Conservation (phyloP, 2,113 vertebrate species). For the Eretmochelys imbricata region DNA sequence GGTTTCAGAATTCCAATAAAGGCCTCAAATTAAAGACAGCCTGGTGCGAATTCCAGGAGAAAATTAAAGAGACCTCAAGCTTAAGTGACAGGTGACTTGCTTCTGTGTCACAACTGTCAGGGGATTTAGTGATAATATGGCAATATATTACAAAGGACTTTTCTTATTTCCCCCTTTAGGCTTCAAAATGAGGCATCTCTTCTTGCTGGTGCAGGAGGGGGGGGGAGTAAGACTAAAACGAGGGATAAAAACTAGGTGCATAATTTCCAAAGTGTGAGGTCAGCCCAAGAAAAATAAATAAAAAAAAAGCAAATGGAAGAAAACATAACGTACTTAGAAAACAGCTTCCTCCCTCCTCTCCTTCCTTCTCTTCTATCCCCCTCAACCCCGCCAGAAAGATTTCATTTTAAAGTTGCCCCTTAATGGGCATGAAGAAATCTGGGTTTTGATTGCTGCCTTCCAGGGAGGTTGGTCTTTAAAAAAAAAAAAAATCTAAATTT, state of each 20-base stretch:
- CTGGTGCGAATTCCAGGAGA: constrained; percentile 94
- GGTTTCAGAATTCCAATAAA: constrained; percentile 91
- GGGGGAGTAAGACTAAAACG: constrained; percentile 53
- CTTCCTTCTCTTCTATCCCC: constrained; percentile 45
- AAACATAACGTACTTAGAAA: constrained; percentile 60
- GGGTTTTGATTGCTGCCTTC: constrained; percentile 57
- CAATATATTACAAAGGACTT: constrained; percentile 91
- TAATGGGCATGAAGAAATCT: constrained; percentile 51
- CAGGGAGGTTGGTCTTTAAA: constrained; percentile 42
- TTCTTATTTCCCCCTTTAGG: constrained; percentile 83
- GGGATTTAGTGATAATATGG: constrained; percentile 90
- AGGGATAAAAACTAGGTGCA: constrained; percentile 67
- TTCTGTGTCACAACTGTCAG: constrained; percentile 89
- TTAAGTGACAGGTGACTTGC: constrained; percentile 91
- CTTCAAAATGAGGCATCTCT: constrained; percentile 85
- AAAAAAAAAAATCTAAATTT: constrained; percentile 61
- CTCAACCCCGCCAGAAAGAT: constrained; percentile 59
- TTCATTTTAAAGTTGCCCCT: constrained; percentile 72
- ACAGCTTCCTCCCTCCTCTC: constrained; percentile 54
- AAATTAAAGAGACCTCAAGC: constrained; percentile 99
- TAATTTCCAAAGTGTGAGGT: constrained; percentile 73
- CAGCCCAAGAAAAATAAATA: constrained; percentile 71
- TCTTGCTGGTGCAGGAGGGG: constrained; percentile 67
- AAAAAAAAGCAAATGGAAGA: constrained; percentile 67
- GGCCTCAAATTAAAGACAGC: constrained; percentile 92